Evolutionary conservation across 2,113 vertebrate genomes (phyloP), one percentile per base, ranked within the genome.

Genomic region (Acrocephalus kingi): DNA sequence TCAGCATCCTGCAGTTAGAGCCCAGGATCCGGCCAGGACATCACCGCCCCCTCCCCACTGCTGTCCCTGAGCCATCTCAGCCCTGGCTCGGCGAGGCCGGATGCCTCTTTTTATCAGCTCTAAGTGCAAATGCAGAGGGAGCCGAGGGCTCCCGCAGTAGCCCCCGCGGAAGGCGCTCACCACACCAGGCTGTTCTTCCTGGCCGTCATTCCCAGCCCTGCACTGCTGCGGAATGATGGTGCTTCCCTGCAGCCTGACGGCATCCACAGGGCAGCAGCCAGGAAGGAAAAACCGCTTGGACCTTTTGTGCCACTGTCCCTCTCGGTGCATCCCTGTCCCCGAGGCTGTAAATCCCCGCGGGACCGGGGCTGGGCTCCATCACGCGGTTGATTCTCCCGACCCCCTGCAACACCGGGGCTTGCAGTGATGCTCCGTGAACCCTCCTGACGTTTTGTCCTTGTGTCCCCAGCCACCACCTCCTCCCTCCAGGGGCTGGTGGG

Each of bases 1-100:
- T 35, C 45, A 11, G 58, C 3, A 1, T 23, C 33, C 15, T 13
- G 20, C 24, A 31, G n/a, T 2, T 55, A 17, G 33, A 61, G 27
- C 37, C 11, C 43, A 7, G 55, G 15, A 9, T n/a, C 23, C 69
- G 20, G 15, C 35, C 41, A 20, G 39, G 84, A 43, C 31, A 28
- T 5, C 9, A 0, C 28, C 0, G 0, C 21, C 37, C 30, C 33
- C 23, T 56, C 45, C 18, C 17, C 35, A 1, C 11, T 1, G 6
- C 39, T 33, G 45, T 9, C 49, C 31, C 24, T 0, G 3, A n/a
- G 33, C 27, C 18, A 24, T 5, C 56, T 43, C 37, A 62, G 46
- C 72, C 33, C n/a, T 20, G 68, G 27, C 2, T 67, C 33, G 28
- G 54, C 54, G n/a, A 16, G 20, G 69, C 41, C 43, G n/a, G 48